Base-by-base conservation (phyloP, 2,797 vertebrate species). In the Crenuchus spilurus region DNA sequence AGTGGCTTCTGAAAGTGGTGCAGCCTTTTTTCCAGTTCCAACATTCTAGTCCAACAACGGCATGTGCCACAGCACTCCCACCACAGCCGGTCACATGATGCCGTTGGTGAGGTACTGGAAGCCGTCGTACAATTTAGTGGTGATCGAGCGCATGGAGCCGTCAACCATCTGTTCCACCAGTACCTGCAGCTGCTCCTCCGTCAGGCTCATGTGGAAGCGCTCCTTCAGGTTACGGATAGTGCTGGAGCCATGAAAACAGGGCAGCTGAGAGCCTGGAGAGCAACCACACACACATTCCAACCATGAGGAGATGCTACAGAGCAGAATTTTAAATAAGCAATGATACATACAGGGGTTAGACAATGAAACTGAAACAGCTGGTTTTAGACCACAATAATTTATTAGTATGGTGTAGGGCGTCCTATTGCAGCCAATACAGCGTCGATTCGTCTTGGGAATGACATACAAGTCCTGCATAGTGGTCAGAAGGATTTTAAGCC, bases 41-140 rank as follows among this genome's bases (percentile, higher is more conserved):
- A 55, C 10, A 42, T 75, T 77, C 48, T 4, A 83, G 79, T 82
- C 75, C n/a, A 6, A n/a, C 4, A 16, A 0, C 28, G 67, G 5
- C 54, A 57, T 18, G 24, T 6, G 35, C 13, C 1, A 1, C 26
- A 37, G 37, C 31, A 41, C 33, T 35, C 64, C 16, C 26, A 41
- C 54, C 26, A 24, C 20, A 2, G 13, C 30, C 2, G n/a, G 8
- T 96, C 94, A 98, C 97, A 99, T 99, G 94, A 99, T 99, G 92
- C 97, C 97, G 0, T 99, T 99, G 92, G 97, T 98, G 87, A 99
- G 91, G 92, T 99, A 99, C 92, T 99, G 97, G 92, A 99, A 99
- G 83, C 96, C 95, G 0, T 99, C 97, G 5, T 98, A 98, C 41
- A 99, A 94, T 28, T 96, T 96, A 87, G 97, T 99, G 89, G 97